Conservation (phyloP, 2,888 invertebrate genomes). For the Hirtodrosophila histrioides region DNA sequence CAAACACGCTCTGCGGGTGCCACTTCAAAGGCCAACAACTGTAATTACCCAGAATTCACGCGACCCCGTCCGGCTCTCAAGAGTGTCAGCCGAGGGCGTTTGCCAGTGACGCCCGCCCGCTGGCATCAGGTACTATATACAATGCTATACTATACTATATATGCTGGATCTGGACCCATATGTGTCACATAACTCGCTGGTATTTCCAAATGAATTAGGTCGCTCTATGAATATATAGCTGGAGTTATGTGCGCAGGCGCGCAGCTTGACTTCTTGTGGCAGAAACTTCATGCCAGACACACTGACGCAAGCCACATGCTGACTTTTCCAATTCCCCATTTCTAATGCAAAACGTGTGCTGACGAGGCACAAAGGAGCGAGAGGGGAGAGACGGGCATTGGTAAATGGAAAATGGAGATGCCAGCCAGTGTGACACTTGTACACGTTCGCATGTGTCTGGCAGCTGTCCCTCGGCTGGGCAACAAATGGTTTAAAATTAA, state of each 20-base stretch:
- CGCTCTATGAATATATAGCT: conserved; percentile 17
- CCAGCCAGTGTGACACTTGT: conserved; percentile 32
- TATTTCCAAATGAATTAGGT: conserved; percentile 54
- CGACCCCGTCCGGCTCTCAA: conserved; percentile 31
- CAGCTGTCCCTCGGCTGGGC: conserved; percentile 49
- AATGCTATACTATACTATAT: no score
- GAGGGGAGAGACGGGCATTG: not conserved
- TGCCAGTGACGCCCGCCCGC: conserved; percentile 54
- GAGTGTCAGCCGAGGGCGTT: conserved; percentile 49
- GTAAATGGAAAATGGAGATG: not conserved
- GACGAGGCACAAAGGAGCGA: conserved; percentile 11
- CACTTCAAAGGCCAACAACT: conserved; percentile 58
- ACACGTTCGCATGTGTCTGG: conserved; percentile 63
- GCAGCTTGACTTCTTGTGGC: conserved; percentile 64
- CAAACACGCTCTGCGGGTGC: conserved; percentile 75
- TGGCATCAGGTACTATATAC: conserved; percentile 31
- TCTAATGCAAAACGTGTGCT: conserved; percentile 76
- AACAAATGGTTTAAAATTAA: conserved; percentile 62
- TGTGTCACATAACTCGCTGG: conserved; percentile 65
- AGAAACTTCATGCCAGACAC: conserved; percentile 56
- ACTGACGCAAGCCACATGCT: conserved; percentile 72
- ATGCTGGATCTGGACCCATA: conserved; percentile 33
- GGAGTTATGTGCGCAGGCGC: conserved; percentile 63
- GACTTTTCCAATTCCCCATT: conserved; percentile 54
- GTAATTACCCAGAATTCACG: conserved; percentile 77